Evolutionary conservation across 2,888 invertebrate species (phyloP).

Genomic region (Phrixothrix hirtus): DNA sequence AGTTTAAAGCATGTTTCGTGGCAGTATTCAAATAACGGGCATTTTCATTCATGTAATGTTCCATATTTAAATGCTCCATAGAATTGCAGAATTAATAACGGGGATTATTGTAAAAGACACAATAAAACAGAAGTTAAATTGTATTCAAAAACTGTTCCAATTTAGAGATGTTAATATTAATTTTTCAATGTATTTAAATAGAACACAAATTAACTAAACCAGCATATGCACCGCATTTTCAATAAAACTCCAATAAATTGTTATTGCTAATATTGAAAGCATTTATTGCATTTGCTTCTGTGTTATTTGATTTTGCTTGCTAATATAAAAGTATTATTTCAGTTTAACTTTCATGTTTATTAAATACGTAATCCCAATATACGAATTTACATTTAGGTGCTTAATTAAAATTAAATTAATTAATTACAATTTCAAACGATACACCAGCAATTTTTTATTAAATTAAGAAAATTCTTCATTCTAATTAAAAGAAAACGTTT

Average conservation of each 20-base stretch:
- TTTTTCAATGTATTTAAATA: slow-evolving; percentile 12
- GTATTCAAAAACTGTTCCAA: no score
- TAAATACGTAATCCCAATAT: no score
- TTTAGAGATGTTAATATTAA: no score
- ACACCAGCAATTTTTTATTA: no score
- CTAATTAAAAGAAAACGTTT: slow-evolving; percentile 26
- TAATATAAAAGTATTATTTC: slow-evolving; percentile 4
- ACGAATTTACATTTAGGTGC: no score
- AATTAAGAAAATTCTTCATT: slow-evolving; percentile 4
- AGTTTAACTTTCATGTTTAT: not conserved
- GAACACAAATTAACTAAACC: slow-evolving; percentile 11
- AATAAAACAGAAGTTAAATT: no score
- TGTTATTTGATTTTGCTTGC: slow-evolving; percentile 14
- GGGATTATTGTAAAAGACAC: no score
- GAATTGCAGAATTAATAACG: no score
- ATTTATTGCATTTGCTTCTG: slow-evolving; percentile 8
- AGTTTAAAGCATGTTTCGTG: no score
- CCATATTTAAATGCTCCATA: no score
- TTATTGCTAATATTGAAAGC: slow-evolving; percentile 19
- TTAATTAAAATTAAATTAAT: not conserved
- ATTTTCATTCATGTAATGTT: no score
- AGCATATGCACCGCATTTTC: slow-evolving; percentile 14
- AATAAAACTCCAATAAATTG: slow-evolving; percentile 19
- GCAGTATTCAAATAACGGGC: no score
- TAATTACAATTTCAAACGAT: not conserved